These are phyloP conservation scores for Acanthurus tractus DNA, from an alignment of 2,797 vertebrate species.

Conservation along the genomic window DNA sequence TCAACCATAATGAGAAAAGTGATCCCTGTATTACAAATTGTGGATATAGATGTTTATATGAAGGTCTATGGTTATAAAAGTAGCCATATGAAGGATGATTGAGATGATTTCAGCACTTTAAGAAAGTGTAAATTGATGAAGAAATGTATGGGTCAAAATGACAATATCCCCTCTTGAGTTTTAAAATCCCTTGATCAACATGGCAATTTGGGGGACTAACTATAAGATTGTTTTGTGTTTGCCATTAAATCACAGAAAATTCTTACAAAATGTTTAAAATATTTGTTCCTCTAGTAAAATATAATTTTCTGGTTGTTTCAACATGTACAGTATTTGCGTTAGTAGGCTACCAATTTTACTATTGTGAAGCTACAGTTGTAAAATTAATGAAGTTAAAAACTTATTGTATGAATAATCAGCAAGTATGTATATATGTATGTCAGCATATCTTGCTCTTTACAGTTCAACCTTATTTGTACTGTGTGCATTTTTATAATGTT, in stretches of 20 bases:
- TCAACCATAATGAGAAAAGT: conserved; percentile 57
- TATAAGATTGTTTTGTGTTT: conserved; percentile 62
- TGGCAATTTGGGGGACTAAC: conserved; percentile 37
- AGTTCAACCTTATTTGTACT: conserved; percentile 98
- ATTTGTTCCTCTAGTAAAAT: conserved; percentile 88
- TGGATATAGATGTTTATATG: conserved; percentile 56
- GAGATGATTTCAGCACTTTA: conserved; percentile 86
- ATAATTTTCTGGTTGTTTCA: conserved; percentile 93
- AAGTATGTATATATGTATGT: conserved; percentile 93
- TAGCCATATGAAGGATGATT: conserved; percentile 44
- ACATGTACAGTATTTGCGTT: conserved; percentile 93
- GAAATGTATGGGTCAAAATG: conserved; percentile 50
- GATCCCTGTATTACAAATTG: conserved; percentile 57
- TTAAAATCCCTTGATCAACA: conserved; percentile 29
- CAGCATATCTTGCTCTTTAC: conserved; percentile 94
- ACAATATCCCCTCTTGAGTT: conserved; percentile 50
- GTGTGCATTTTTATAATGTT: conserved; percentile 99
- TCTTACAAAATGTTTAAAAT: conserved; percentile 60
- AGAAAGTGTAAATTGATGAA: conserved; percentile 76
- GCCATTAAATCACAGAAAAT: conserved; percentile 60
- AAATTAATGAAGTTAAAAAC: conserved; percentile 84
- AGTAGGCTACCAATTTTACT: conserved; percentile 91
- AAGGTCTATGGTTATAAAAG: conserved; percentile 76
- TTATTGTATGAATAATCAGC: conserved; percentile 94
- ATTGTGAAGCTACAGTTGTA: conserved; percentile 87